Base-by-base conservation (phyloP, 2,113 vertebrate genomes). In the Puntigrus tetrazona region DNA sequence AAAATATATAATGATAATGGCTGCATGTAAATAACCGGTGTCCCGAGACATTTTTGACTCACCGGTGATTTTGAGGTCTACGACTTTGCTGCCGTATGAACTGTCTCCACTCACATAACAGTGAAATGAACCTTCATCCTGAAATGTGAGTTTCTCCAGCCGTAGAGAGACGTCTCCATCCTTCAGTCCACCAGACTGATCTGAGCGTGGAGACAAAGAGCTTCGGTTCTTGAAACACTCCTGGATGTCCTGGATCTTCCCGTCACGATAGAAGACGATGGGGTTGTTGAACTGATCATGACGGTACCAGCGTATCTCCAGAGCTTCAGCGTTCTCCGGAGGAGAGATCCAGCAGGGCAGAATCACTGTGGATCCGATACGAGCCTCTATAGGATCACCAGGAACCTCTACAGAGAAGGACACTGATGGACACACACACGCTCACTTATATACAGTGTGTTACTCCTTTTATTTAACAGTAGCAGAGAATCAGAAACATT, bases 221-320 rank as follows among this genome's bases (percentile, higher is more conserved):
- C 80, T 90, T 57, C 92, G 72, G 47, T 91, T 92, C 7, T 0
- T 14, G 0, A 86, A 90, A 3, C 9, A 36, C 1, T 72, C 10
- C 74, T 87, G 2, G 3, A 22, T 0, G 0, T 16, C 2, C 3
- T 84, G 18, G 8, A 90, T 7, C 14, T 3, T 16, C 1, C 27
- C 61, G 0, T 69, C 14, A 4, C 18, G 27, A 38, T 88, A 88
- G 57, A 78, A 27, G 29, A 92, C 47, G 7, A 91, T 1, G 0
- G 89, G 89, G 16, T 1, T 29, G 1, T 79, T 47, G 52, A 77
- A 91, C 3, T 34, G 0, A 0, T 52, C 16, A 0, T 0, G 0
- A 1, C n/a, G 84, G 76, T 90, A 91, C 93, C 93, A 94, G 11
- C 0, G 89, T 0, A 94, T 83, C 73, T 92, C 92, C 88, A 93